Percentiles rank a stretch among this genome's conserved stretches.
These are phyloP conservation scores for Leptura quadrifasciata DNA, from an alignment of 2,888 invertebrate genomes.

Conservation along the genomic window DNA sequence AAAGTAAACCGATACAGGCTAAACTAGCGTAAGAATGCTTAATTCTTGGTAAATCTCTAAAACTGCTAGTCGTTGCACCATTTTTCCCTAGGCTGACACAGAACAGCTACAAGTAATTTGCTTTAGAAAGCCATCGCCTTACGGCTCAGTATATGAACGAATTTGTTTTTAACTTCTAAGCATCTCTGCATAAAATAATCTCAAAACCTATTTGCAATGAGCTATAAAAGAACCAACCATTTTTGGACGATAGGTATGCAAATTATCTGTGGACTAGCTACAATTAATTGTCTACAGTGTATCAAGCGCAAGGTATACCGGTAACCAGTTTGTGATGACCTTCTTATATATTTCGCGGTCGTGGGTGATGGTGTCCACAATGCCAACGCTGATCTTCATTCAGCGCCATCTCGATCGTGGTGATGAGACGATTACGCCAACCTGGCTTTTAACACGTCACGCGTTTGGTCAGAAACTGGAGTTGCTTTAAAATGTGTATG, in stretches of 20 bases:
- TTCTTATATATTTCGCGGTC: not conserved
- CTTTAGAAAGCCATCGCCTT: no score
- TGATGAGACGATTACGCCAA: not conserved
- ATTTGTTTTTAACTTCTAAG: no score
- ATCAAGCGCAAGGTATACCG: not conserved
- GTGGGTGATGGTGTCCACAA: not conserved
- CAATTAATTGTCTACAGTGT: not conserved
- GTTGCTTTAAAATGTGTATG: not conserved
- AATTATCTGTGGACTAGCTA: not conserved
- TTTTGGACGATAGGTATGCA: not conserved
- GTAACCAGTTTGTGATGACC: conserved; percentile 1
- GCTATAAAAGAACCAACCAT: no score
- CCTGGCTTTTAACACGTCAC: not conserved
- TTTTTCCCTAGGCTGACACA: no score
- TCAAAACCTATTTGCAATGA: no score
- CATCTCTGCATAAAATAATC: no score
- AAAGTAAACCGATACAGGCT: no score
- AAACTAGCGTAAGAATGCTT: no score
- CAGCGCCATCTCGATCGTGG: conserved; percentile 1
- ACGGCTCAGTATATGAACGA: no score
- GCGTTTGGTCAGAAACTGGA: not conserved
- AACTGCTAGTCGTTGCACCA: no score
- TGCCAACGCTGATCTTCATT: conserved; percentile 3
- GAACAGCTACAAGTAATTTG: no score
- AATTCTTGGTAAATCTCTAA: no score